Base-by-base conservation (phyloP, 1,140 invertebrate species). In the Palaemon carinicauda region DNA sequence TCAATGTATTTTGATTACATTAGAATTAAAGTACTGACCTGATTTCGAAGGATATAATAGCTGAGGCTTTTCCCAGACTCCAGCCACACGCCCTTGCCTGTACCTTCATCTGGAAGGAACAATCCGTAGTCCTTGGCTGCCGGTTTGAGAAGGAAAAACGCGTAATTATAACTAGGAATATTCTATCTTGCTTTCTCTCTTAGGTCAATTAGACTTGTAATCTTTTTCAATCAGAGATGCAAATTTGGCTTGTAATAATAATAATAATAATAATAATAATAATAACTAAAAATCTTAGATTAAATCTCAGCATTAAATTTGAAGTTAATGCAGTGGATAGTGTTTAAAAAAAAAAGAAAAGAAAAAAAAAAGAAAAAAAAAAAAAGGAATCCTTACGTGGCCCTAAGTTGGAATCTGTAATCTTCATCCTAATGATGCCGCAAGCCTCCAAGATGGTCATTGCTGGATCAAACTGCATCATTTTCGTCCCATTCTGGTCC, bases 121-220 rank as follows among this genome's bases (percentile, higher is more conserved):
- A 99, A 93, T 0, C 98, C 98, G 93, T 98, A 99, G 91, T 99
- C 98, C 93, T 97, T 97, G 1, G 96, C 98, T 99, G 92, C 86
- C 92, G 91, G 89, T 90, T 87, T 90, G 90, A 91, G 24, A 51
- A 24, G 60, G 12, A 80, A 24, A 51, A 19, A n/a, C n/a, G n/a
- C n/a, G n/a, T n/a, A n/a, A n/a, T n/a, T n/a, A n/a, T n/a, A n/a
- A n/a, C n/a, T n/a, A n/a, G n/a, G n/a, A n/a, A n/a, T n/a, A n/a
- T n/a, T n/a, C n/a, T n/a, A n/a, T n/a, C n/a, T n/a, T n/a, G n/a
- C n/a, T n/a, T n/a, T n/a, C n/a, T n/a, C n/a, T n/a, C n/a, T n/a
- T n/a, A n/a, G n/a, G n/a, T n/a, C n/a, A n/a, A n/a, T n/a, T n/a
- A n/a, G n/a, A n/a, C n/a, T n/a, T n/a, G n/a, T n/a, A n/a, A n/a